Conservation (phyloP, 23 tunicate species). For the Styela clava region DNA sequence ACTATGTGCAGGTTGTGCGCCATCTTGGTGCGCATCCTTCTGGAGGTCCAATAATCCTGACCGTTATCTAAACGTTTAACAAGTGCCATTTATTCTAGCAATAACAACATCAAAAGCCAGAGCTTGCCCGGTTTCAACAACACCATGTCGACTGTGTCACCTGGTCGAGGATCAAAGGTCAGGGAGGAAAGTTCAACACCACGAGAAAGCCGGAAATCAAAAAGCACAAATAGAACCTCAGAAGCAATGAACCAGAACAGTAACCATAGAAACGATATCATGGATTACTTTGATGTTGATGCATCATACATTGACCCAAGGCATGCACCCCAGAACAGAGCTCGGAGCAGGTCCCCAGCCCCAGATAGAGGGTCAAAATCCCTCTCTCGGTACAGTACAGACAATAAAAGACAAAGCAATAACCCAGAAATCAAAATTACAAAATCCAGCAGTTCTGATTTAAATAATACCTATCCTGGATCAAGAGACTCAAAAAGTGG, state of each 20-base stretch:
- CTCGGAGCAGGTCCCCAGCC: conserved; percentile 15
- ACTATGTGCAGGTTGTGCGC: too few species aligned
- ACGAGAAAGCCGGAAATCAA: background rate
- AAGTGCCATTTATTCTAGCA: background rate
- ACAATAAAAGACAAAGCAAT: background rate
- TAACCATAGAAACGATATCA: background rate
- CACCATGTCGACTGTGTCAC: background rate
- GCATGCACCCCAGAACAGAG: background rate
- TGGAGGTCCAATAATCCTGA: too few species aligned
- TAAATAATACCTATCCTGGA: conserved; percentile 5
- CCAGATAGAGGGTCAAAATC: background rate
- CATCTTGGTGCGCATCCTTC: too few species aligned
- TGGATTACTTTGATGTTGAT: background rate
- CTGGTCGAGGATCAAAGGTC: conserved; percentile 3
- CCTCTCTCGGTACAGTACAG: background rate
- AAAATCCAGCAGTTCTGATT: background rate
- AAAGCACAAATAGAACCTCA: background rate
- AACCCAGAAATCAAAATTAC: conserved; percentile 17
- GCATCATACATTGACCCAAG: background rate
- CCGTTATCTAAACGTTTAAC: too few species aligned
- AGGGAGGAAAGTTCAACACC: background rate
- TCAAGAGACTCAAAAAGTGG: background rate
- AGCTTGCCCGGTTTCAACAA: conserved; percentile 26
- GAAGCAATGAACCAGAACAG: background rate
- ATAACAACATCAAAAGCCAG: conserved; percentile 3